Evolutionary conservation across 2,888 invertebrate species (phyloP), one percentile per base, ranked within the genome.

Genomic region (Diaphora mendica): DNA sequence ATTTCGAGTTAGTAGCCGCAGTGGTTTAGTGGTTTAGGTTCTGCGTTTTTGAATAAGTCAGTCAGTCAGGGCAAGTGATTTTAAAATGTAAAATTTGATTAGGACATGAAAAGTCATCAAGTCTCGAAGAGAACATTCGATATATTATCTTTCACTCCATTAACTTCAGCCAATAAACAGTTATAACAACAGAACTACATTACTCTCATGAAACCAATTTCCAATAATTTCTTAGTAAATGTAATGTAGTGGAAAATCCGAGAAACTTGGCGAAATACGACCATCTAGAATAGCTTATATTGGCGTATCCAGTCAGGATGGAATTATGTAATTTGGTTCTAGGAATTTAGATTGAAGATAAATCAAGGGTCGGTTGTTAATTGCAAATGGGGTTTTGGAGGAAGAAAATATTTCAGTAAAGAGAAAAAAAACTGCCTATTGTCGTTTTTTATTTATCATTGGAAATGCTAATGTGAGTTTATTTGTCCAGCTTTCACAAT

Each of bases 181-280:
- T n/a, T n/a, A n/a, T n/a, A n/a, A n/a, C n/a, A 64, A 70, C 68
- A 69, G 26, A 69, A 73, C 62, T 59, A 69, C n/a, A 75, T 76
- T 75, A 67, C 72, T 62, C 75, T 74, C 67, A 74, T 74, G 68
- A 76, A 70, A 66, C 71, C 72, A 74, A 71, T 79, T 68, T 62
- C 70, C 70, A 77, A 79, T 81, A 77, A 81, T 72, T 71, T 51
- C 64, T 68, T 83, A 59, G 42, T 39, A 65, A 64, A 75, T 68
- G 70, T 73, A 82, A 82, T 81, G 82, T 78, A 67, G 4, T 65
- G 72, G 78, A 76, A 77, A 74, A 75, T 68, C n/a, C 64, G 67
- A 39, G 35, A 55, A 62, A 68, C 23, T 51, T 67, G 59, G 70
- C 73, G 75, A 75, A 76, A 74, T 70, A 74, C 71, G 71, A 71